Conservation (phyloP, 2,797 vertebrate genomes). For the Heliangelus exortis region DNA sequence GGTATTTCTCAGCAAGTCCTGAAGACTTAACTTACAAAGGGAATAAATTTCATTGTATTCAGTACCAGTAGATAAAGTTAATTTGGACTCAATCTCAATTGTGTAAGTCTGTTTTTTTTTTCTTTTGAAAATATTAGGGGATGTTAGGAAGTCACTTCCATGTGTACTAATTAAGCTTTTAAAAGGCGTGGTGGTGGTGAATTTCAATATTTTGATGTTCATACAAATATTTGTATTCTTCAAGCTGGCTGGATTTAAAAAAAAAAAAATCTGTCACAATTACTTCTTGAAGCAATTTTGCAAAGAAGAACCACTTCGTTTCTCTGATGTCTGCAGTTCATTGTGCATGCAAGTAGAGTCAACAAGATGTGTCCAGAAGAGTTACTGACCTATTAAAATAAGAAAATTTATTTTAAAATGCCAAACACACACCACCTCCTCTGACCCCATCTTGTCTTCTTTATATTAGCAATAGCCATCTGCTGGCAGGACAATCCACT, state of each 20-base stretch:
- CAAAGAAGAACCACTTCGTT: background rate
- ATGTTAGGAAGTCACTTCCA: background rate
- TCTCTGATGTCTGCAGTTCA: background rate
- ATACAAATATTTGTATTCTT: background rate
- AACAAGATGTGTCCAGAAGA: background rate
- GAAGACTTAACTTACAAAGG: background rate
- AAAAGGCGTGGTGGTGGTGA: background rate
- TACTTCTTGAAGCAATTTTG: background rate
- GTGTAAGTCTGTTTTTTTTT: background rate
- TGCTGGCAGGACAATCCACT: background rate
- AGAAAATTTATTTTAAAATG: background rate
- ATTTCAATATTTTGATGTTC: fast-evolving
- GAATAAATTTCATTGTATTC: background rate
- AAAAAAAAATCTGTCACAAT: background rate
- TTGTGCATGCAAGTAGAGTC: background rate
- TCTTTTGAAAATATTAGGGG: background rate
- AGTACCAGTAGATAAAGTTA: background rate
- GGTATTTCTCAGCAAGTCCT: background rate
- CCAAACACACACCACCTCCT: no score
- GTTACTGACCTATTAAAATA: background rate
- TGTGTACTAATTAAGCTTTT: background rate
- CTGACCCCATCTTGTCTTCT: background rate
- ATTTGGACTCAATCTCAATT: background rate
- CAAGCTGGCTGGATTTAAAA: background rate
- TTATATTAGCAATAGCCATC: background rate